Evolutionary conservation across 2,888 invertebrate species (phyloP), one percentile per base, ranked within the genome.

Genomic region (Holacanthella duospinosa): DNA sequence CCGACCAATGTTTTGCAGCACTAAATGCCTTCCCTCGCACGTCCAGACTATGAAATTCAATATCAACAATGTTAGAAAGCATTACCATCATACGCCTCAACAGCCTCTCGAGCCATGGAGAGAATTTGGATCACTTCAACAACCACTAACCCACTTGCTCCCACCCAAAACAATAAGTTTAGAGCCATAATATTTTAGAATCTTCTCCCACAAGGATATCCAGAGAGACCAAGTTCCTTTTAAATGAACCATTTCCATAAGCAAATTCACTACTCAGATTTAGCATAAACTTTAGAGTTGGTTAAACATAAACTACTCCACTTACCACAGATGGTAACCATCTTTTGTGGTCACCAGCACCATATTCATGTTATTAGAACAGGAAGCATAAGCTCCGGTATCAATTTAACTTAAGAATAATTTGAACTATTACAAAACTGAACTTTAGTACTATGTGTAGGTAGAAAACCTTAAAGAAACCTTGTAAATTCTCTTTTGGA

Each of bases 21-120:
- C 64, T 68, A 61, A 71, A 70, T 55, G 68, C 69, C 65, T 70
- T 71, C 12, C 72, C 72, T 43, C 72, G 66, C 53, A 71, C 71
- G 63, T 73, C 72, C 62, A 73, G 61, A 62, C 72, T 73, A 62
- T 56, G 64, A 68, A 48, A 48, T 48, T 48, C 12, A 48, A 48
- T 4, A 48, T 48, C 19, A 21, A 21, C 6, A 48, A 48, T 48
- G 48, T 48, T 48, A 48, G 21, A 9, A 48, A 48, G 36, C 36
- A 36, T 36, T 36, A 36, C 36, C 6, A 16, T 36, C 36, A 16
- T 36, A 36, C 9, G 16, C 6, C 36, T 36, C 36, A 36, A 36
- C 9, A 12, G 36, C 16, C 36, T 36, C 16, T 16, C 6, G 16
- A 36, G 36, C 36, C 16, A 16, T 36, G 36, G 9, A 36, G 9